phyloP scores from a whole-genome alignment of 2,797 vertebrate genomes.

The Arnoldichthys spilopterus region DNA sequence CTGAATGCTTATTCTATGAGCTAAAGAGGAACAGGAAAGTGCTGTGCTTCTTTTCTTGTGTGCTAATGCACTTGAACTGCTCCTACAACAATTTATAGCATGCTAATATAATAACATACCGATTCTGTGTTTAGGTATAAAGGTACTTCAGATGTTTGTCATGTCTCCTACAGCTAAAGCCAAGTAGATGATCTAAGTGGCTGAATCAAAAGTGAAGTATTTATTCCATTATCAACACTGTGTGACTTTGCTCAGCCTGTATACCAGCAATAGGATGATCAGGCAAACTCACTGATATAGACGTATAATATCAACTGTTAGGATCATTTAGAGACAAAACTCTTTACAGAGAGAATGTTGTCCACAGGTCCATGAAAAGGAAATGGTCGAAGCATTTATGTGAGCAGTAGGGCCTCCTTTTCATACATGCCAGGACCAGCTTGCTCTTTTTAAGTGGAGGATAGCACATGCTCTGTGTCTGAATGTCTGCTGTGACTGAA shows the following conservation, averaged over 20 bases:
- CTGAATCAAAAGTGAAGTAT: neutral
- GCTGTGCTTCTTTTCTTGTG: too few relatives aligned
- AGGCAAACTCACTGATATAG: neutral
- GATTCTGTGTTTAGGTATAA: neutral
- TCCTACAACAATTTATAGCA: neutral
- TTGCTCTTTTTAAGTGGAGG: slow-evolving; percentile 19
- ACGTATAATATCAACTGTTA: neutral
- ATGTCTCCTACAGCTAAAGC: neutral
- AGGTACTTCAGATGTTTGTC: neutral
- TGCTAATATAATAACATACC: neutral
- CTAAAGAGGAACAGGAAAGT: too few relatives aligned
- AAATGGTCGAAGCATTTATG: neutral
- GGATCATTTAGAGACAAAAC: neutral
- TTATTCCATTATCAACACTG: neutral
- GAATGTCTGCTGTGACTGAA: neutral
- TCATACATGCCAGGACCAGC: slow-evolving; percentile 29
- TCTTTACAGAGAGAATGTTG: neutral
- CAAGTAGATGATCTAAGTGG: neutral
- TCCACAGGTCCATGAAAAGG: neutral
- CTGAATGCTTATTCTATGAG: too few relatives aligned
- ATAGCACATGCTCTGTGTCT: slow-evolving; percentile 23
- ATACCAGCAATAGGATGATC: too few relatives aligned
- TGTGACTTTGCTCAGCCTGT: neutral
- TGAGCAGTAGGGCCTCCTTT: slow-evolving; percentile 22
- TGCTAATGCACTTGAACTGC: too few relatives aligned